Evolutionary conservation across 2,888 invertebrate species (phyloP).

Genomic region (Caenorhabditis parvicauda): DNA sequence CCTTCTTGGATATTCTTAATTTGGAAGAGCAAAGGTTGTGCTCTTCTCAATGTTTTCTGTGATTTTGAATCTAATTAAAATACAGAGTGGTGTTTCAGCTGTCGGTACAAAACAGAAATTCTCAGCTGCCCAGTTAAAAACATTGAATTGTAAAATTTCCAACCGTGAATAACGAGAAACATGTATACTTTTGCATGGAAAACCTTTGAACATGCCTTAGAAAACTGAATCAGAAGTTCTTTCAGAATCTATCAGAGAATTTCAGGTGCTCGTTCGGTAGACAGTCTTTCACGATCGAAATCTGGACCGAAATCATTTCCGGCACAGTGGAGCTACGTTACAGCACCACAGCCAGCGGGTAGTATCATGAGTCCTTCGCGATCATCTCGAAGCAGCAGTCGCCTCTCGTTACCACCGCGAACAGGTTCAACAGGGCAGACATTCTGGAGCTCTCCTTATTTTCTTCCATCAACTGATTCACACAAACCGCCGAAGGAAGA

Average conservation of each 20-base stretch:
- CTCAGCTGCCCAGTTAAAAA: no score
- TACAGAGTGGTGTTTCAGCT: no score
- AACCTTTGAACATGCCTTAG: background rate
- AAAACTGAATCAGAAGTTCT: no score
- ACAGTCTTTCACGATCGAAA: slow-evolving; percentile 8
- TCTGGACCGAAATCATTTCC: slow-evolving; percentile 12
- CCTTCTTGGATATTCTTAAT: no score
- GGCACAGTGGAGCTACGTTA: slow-evolving; percentile 7
- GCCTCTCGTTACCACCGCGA: slow-evolving; percentile 19
- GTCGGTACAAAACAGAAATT: no score
- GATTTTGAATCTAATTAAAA: no score
- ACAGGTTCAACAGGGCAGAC: slow-evolving; percentile 20
- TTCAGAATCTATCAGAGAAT: no score
- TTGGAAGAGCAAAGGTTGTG: no score
- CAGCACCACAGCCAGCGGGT: slow-evolving; percentile 22
- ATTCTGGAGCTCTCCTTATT: slow-evolving; percentile 34
- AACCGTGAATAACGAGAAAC: no score
- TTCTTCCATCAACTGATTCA: slow-evolving; percentile 28
- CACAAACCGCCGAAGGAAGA: slow-evolving; percentile 42
- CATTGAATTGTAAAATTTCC: no score
- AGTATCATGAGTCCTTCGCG: slow-evolving; percentile 27
- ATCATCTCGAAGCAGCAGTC: slow-evolving; percentile 27
- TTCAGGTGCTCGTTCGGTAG: slow-evolving; percentile 21
- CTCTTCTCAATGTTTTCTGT: no score
- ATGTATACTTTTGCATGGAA: no score